phyloP scores from a whole-genome alignment of 2,113 vertebrate genomes.

The Recurvirostra avosetta region DNA sequence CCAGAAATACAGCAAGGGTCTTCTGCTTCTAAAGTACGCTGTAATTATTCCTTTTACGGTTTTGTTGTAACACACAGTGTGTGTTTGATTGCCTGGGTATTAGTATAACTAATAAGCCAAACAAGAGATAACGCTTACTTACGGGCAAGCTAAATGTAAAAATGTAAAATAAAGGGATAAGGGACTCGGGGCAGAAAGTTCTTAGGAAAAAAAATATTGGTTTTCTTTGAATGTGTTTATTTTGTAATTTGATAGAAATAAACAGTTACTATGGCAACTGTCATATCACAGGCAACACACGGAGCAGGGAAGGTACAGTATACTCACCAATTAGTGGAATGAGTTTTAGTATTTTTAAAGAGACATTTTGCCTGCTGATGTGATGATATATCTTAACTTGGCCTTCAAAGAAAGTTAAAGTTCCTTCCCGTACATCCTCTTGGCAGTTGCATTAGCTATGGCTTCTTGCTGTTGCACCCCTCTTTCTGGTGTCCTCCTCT shows the following conservation, averaged over 20 bases:
- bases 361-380: neutral
- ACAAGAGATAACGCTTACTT: neutral
- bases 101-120: neutral
- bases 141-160: neutral
- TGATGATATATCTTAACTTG: neutral
- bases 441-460: neutral
- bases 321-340: neutral
- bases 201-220: neutral
- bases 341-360: neutral
- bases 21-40: neutral
- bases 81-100: neutral
- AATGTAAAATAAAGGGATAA: neutral
- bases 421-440: neutral
- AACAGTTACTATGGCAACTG: conserved; percentile 46
- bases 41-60: neutral
- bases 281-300: accelerated
- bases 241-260: neutral
- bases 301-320: neutral
- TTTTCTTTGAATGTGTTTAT: conserved; percentile 12
- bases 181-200: neutral
- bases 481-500: neutral
- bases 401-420: neutral
- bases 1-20: neutral
- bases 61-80: neutral
- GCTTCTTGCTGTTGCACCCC: neutral